phyloP scores from a whole-genome alignment of 1,140 invertebrate genomes.

The Rhopalosiphum padi region DNA sequence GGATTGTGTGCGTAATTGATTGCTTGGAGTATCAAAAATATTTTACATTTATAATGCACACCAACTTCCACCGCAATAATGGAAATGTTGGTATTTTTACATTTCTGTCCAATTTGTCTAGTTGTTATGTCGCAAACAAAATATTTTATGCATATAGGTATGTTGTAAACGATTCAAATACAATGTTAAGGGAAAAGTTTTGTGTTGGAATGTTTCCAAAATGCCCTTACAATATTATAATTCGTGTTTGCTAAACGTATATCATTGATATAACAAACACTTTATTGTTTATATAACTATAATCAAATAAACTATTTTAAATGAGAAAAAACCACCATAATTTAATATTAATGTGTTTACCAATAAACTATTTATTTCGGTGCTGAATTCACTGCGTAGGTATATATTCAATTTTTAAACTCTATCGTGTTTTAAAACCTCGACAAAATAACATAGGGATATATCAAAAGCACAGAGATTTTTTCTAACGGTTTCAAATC shows the following conservation, averaged over 20 bases:
- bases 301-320: not conserved
- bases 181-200: not conserved
- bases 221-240: not conserved
- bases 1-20: not conserved
- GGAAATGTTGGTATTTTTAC: not conserved
- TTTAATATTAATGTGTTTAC: not conserved
- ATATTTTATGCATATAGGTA: not conserved
- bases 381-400: not conserved
- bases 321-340: not conserved
- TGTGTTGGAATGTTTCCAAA: not conserved
- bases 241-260: not conserved
- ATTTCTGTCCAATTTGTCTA: not conserved
- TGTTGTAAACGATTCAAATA: not conserved
- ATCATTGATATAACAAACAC: not conserved
- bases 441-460: not conserved
- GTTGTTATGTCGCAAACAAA: not conserved
- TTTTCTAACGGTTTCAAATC: not conserved
- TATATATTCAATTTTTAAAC: not conserved
- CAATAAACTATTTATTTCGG: not conserved
- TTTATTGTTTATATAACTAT: not conserved
- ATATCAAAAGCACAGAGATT: no score
- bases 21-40: not conserved
- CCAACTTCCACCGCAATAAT: not conserved
- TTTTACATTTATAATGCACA: not conserved
- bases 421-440: not conserved